Conservation (phyloP, 2,113 vertebrate species). For the Corydoras sp. region DNA sequence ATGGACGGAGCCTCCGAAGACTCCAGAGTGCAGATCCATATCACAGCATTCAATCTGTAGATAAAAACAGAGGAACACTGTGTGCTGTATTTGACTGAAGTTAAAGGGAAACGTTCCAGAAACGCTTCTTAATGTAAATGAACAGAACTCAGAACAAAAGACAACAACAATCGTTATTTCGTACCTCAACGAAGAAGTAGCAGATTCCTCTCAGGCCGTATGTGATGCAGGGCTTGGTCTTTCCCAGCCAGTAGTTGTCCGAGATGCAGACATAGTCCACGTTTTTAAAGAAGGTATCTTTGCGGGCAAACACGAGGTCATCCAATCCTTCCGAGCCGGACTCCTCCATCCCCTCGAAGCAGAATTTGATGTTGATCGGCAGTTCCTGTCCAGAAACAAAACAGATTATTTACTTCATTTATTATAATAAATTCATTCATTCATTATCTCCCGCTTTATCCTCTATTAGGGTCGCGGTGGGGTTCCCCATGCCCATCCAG, state of each 20-base stretch:
- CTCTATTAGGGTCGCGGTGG: too few relatives aligned
- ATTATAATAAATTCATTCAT: too few relatives aligned
- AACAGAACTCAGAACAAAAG: background rate
- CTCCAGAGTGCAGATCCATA: slow-evolving; percentile 92
- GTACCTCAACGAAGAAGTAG: slow-evolving; percentile 85
- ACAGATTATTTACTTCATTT: background rate
- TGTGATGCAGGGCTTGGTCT: slow-evolving; percentile 92
- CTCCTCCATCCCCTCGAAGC: slow-evolving; percentile 97
- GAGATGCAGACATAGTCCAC: slow-evolving; percentile 96
- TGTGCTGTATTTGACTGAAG: too few relatives aligned
- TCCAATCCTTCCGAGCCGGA: slow-evolving; percentile 92
- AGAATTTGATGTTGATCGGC: slow-evolving; percentile 94
- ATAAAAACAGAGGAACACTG: too few relatives aligned
- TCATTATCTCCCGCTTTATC: too few relatives aligned
- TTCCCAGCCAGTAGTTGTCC: slow-evolving; percentile 97
- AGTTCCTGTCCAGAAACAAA: slow-evolving; percentile 67
- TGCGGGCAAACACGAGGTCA: slow-evolving; percentile 78
- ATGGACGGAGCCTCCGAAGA: slow-evolving; percentile 89
- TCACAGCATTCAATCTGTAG: slow-evolving; percentile 70
- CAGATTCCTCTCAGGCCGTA: slow-evolving; percentile 91
- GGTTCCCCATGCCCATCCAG: too few relatives aligned
- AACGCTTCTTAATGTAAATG: background rate
- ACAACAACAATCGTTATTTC: background rate
- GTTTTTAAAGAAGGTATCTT: slow-evolving; percentile 82
- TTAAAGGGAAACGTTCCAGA: background rate